phyloP scores from a whole-genome alignment of 2,113 vertebrate genomes.

The Sapajus apella region DNA sequence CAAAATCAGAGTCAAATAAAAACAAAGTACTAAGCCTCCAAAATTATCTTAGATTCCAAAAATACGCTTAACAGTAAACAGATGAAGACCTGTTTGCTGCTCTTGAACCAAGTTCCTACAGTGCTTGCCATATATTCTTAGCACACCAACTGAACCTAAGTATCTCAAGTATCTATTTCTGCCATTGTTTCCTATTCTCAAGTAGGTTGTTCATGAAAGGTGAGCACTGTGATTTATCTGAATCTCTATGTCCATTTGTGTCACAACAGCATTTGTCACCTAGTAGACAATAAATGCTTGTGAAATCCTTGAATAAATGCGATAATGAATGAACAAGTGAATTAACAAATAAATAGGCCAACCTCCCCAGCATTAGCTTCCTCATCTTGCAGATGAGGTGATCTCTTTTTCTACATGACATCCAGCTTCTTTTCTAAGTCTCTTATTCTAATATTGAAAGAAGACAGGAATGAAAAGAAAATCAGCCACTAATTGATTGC shows the following conservation, averaged over 20 bases:
- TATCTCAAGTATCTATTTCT: neutral
- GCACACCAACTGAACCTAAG: neutral
- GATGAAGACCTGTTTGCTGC: neutral
- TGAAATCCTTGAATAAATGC: neutral
- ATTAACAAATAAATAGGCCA: neutral
- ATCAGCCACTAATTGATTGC: neutral
- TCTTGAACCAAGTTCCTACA: neutral
- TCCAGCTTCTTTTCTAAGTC: neutral
- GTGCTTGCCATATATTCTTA: neutral
- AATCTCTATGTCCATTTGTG: neutral
- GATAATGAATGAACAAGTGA: neutral
- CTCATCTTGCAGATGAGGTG: neutral
- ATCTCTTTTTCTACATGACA: neutral
- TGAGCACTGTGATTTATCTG: neutral
- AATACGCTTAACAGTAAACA: conserved; percentile 20
- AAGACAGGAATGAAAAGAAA: neutral
- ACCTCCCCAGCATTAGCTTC: neutral
- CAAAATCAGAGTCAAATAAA: neutral
- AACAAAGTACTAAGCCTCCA: neutral
- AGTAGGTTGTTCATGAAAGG: neutral
- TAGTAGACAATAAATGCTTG: neutral
- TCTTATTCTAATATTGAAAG: neutral
- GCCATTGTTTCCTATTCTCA: neutral
- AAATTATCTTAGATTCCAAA: neutral
- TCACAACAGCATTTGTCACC: neutral